These are phyloP conservation scores for Ammodytes dubius DNA, from an alignment of 2,113 vertebrate species.

Conservation along the genomic window DNA sequence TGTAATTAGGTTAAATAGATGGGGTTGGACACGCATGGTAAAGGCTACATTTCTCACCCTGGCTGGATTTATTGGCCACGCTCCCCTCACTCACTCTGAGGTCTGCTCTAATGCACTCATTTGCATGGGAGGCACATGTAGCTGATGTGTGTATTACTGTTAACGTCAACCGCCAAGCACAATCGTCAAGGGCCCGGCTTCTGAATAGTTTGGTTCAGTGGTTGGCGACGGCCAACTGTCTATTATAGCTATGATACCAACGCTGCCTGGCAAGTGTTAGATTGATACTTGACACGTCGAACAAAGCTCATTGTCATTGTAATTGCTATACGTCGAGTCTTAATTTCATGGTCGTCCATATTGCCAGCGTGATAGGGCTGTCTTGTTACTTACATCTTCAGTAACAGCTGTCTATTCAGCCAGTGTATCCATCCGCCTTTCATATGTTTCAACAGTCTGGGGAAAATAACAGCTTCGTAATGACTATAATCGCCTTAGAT, in stretches of 20 bases:
- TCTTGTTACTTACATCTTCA: conserved; percentile 82
- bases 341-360: conserved; percentile 84
- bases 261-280: conserved; percentile 82
- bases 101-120: conserved; percentile 82
- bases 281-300: conserved; percentile 83
- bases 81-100: conserved; percentile 76
- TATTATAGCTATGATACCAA: conserved; percentile 83
- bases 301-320: conserved; percentile 85
- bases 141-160: conserved; percentile 81
- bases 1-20: conserved; percentile 88
- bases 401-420: conserved; percentile 84
- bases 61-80: conserved; percentile 83
- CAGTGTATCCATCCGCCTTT: conserved; percentile 77
- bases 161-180: conserved; percentile 75
- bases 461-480: conserved; percentile 89
- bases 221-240: conserved; percentile 80
- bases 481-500: conserved; percentile 89
- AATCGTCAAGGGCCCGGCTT: conserved; percentile 70
- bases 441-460: conserved; percentile 79
- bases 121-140: conserved; percentile 82
- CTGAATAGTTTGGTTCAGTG: conserved; percentile 79
- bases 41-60: conserved; percentile 81
- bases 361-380: conserved; percentile 80
- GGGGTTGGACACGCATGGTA: conserved; percentile 83
- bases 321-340: conserved; percentile 84